Percentiles rank a stretch among this genome's conserved stretches.
Evolutionary conservation across 1,140 invertebrate species (phyloP).

Genomic region (Himalopsyche phryganea): DNA sequence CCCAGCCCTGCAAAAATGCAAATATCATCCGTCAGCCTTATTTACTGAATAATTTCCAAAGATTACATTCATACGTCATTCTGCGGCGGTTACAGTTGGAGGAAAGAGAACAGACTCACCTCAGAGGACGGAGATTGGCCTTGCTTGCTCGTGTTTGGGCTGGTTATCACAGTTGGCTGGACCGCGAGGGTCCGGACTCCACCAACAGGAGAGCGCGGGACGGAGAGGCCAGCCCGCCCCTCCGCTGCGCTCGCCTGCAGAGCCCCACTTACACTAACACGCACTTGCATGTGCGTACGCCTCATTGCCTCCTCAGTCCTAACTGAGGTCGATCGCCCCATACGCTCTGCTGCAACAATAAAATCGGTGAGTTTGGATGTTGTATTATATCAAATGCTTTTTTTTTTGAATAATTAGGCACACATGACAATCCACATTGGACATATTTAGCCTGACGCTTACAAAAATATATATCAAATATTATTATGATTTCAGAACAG

Average conservation of each 20-base stretch:
- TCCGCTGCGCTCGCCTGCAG: slow-evolving; percentile 35
- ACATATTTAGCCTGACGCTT: too few species aligned
- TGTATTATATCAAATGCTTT: too few species aligned
- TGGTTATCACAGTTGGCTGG: slow-evolving; percentile 70
- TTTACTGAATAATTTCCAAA: not conserved
- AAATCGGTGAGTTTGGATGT: too few species aligned
- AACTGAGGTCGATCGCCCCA: not conserved
- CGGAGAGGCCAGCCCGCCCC: slow-evolving; percentile 49
- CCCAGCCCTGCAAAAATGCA: slow-evolving; percentile 47
- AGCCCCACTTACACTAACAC: slow-evolving; percentile 8
- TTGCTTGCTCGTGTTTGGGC: slow-evolving; percentile 57
- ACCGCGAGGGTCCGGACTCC: slow-evolving; percentile 37
- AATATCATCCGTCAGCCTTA: slow-evolving; percentile 26
- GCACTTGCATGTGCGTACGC: not conserved
- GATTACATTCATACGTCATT: too few species aligned
- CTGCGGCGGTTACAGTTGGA: too few species aligned
- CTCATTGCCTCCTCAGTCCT: not conserved
- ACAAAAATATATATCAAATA: too few species aligned
- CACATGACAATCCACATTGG: not conserved
- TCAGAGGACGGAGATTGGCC: slow-evolving; percentile 50
- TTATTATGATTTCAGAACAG: too few species aligned
- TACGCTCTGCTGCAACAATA: slow-evolving; percentile 10
- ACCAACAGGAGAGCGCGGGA: slow-evolving; percentile 38
- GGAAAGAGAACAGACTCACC: too few species aligned
- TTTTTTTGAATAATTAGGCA: too few species aligned